phyloP scores from a whole-genome alignment of 2,113 vertebrate genomes.

The Crotalus viridis region DNA sequence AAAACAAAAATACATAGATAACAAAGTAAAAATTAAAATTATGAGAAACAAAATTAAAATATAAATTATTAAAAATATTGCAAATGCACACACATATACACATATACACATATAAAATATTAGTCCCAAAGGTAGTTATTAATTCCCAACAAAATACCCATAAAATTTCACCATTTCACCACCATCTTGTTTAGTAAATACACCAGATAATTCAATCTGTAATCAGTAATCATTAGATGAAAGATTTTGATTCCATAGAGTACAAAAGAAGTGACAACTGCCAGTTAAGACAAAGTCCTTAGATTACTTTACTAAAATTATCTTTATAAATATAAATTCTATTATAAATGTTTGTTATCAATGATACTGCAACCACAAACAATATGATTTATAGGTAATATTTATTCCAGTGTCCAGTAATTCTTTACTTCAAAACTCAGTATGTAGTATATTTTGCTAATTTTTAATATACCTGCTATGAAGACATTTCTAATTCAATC shows the following conservation, averaged over 20 bases:
- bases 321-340: slow-evolving; percentile 55
- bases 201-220: slow-evolving; percentile 55
- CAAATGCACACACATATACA: too few species aligned
- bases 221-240: slow-evolving; percentile 54
- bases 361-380: slow-evolving; percentile 51
- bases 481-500: background rate
- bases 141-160: background rate
- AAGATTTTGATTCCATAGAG: slow-evolving; percentile 47
- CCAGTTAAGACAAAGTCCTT: slow-evolving; percentile 40
- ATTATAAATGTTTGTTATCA: slow-evolving; percentile 55
- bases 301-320: slow-evolving; percentile 55
- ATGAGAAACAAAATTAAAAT: background rate
- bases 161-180: background rate
- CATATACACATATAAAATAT: background rate
- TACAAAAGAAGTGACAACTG: slow-evolving; percentile 45
- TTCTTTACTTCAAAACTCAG: background rate
- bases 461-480: background rate
- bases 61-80: background rate
- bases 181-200: background rate
- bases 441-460: background rate
- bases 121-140: background rate
- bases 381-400: slow-evolving; percentile 34
- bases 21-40: background rate
- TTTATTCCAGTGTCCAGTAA: slow-evolving; percentile 4
- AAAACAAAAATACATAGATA: background rate